These are phyloP conservation scores for Drosophila rellima DNA, from an alignment of 2,888 invertebrate species.

Conservation along the genomic window DNA sequence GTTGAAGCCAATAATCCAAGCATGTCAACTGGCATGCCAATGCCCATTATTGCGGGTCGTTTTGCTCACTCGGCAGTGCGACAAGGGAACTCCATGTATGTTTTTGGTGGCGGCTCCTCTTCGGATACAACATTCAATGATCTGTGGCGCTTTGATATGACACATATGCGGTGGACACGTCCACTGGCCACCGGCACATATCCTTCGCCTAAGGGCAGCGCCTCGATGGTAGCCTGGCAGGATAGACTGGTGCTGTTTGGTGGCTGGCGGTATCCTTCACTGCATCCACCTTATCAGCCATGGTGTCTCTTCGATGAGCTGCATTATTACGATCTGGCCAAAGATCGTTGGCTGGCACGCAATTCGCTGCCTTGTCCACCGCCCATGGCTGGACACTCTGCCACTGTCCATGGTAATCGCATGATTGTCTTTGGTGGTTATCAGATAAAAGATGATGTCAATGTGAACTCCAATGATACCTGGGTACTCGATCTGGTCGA, in stretches of 20 bases:
- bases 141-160: constrained; percentile 96
- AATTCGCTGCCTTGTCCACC: constrained; percentile 79
- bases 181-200: constrained; percentile 92
- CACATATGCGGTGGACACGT: constrained; percentile 93
- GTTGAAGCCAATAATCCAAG: constrained; percentile 33
- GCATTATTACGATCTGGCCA: constrained; percentile 93
- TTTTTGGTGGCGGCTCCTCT: constrained; percentile 98
- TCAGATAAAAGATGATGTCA: constrained; percentile 86
- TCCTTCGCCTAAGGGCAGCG: constrained; percentile 98
- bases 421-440: constrained; percentile 94
- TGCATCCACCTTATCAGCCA: constrained; percentile 93
- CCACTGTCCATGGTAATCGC: constrained; percentile 92
- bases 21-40: constrained; percentile 52
- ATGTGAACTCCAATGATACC: constrained; percentile 91
- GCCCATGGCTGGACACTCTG: constrained; percentile 95
- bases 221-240: constrained; percentile 95
- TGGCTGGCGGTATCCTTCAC: constrained; percentile 97
- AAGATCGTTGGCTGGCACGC: constrained; percentile 90
- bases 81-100: constrained; percentile 94
- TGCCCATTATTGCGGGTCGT: constrained; percentile 94
- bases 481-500: constrained; percentile 94
- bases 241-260: constrained; percentile 95
- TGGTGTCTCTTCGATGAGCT: constrained; percentile 96
- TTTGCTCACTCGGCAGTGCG: constrained; percentile 97
- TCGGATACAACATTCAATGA: constrained; percentile 98